phyloP scores from a whole-genome alignment of 2,888 invertebrate species.

The Mythimna vitellina region DNA sequence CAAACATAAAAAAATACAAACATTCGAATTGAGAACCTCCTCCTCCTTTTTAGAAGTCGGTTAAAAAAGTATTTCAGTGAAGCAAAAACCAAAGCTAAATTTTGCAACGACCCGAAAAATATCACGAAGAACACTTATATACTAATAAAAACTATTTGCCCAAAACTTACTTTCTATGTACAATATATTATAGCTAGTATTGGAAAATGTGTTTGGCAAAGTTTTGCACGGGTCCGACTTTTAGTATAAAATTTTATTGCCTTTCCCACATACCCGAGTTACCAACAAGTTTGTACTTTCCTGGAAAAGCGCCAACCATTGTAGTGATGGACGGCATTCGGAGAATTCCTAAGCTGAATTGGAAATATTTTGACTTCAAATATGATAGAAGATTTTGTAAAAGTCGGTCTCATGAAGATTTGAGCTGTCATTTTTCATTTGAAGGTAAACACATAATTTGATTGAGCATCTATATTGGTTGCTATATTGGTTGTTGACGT shows the following conservation, averaged over 20 bases:
- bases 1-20: no score
- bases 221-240: conserved; percentile 7
- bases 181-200: conserved; percentile 12
- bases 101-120: conserved; percentile 5
- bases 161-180: conserved; percentile 13
- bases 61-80: neutral
- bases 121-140: neutral
- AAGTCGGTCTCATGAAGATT: neutral
- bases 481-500: no score
- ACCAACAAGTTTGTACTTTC: conserved; percentile 20
- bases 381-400: conserved; percentile 7
- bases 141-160: conserved; percentile 26
- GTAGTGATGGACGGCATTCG: conserved; percentile 18
- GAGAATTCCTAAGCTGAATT: neutral
- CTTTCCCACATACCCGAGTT: conserved; percentile 12
- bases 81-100: conserved; percentile 2
- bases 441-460: neutral
- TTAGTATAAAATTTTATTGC: conserved; percentile 46
- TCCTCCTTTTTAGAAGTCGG: no score
- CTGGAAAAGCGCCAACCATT: conserved; percentile 34
- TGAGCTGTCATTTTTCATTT: neutral
- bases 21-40: no score
- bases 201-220: conserved; percentile 27
- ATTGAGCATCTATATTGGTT: no score
- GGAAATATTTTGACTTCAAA: conserved; percentile 24